Evolutionary conservation across 2,888 invertebrate species (phyloP), one percentile per base, ranked within the genome.

Genomic region (Zeuzera pyrina): DNA sequence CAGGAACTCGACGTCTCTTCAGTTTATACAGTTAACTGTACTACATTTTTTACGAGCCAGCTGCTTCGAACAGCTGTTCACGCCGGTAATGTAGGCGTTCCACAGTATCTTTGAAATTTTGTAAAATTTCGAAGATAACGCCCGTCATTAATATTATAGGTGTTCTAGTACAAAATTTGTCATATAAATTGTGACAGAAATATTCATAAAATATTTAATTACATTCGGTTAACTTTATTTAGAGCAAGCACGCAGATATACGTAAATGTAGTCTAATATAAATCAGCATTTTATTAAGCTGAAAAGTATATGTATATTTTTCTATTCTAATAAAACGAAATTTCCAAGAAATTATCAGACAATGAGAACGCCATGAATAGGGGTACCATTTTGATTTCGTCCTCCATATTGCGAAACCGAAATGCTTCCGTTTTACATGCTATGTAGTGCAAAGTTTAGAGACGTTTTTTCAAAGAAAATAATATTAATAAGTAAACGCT

Each of bases 381-480:
- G 68, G 77, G 73, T 78, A 78, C 84, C 84, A 84, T 84, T 83
- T 84, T 84, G 84, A 72, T 68, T 79, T 69, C 60, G 81, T 73
- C 84, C 77, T 71, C 84, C 84, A 84, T 84, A 70, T 84, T 84
- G 83, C 74, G 58, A 70, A 72, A 71, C 66, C 56, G 57, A 65
- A 71, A 59, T 55, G 66, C 72, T 61, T 74, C 67, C 66, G 69
- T 70, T 73, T 71, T 66, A 64, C 64, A 56, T 49, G 46, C 41
- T 36, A 33, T 41, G 7, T 25, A 25, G 12, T 3, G 7, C 10
- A 2, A 12, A 12, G 6, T 25, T 25, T 25, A 3, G 13, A 8
- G 12, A 4, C n/a, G n/a, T n/a, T n/a, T 6, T 19, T 19, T 8
- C 8, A 19, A 5, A 5, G 5, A 19, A 6, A 19, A 8, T 19